Evolutionary conservation across 1,140 invertebrate genomes (phyloP).

Genomic region (Drosophila watanabei): DNA sequence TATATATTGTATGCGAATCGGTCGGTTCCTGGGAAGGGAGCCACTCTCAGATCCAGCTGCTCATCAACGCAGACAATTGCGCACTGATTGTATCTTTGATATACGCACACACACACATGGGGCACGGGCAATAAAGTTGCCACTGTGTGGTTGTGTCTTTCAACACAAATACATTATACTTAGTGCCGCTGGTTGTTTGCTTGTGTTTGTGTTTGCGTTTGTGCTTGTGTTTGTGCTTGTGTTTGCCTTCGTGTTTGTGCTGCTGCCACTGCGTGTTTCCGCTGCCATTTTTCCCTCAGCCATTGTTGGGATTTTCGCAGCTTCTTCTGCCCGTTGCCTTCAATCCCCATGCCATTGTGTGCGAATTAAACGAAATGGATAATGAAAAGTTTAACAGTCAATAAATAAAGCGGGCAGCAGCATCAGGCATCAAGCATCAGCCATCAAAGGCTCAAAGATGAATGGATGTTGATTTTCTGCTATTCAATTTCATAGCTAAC

Average conservation of each 20-base stretch:
- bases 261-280: conserved; percentile 51
- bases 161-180: conserved; percentile 80
- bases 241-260: conserved; percentile 42
- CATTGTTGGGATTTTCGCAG: conserved; percentile 37
- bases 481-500: conserved; percentile 4
- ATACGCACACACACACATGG: conserved; percentile 36
- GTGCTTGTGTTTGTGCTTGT: conserved; percentile 31
- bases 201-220: conserved; percentile 26
- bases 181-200: conserved; percentile 61
- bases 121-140: conserved; percentile 68
- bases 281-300: conserved; percentile 52
- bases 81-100: conserved; percentile 77
- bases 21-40: conserved; percentile 12
- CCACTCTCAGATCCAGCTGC: conserved; percentile 53
- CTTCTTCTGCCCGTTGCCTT: conserved; percentile 31
- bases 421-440: conserved; percentile 14
- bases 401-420: conserved; percentile 65
- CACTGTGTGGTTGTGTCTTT: conserved; percentile 74
- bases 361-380: conserved; percentile 82
- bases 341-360: conserved; percentile 75
- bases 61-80: conserved; percentile 81
- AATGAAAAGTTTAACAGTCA: conserved; percentile 83
- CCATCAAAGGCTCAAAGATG: conserved; percentile 24
- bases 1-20: conserved; percentile 20
- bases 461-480: conserved; percentile 9